phyloP scores from a whole-genome alignment of 2,888 invertebrate species.

The Erebia aethiops region DNA sequence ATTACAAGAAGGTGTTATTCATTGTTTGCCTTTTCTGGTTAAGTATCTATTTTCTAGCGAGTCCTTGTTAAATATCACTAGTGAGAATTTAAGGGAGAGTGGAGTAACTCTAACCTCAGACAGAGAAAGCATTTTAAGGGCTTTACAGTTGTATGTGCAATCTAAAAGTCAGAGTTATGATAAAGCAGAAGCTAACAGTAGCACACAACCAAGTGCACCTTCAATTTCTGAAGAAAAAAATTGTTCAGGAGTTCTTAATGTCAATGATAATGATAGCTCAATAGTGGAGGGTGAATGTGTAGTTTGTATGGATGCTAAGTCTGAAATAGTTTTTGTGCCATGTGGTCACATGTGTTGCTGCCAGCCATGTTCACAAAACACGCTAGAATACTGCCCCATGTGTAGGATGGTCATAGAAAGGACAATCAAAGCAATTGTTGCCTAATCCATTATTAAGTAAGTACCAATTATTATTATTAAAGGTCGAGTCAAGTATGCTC shows the following conservation, averaged over 20 bases:
- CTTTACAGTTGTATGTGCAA: slow-evolving; percentile 84
- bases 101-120: slow-evolving; percentile 83
- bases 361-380: slow-evolving; percentile 84
- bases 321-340: slow-evolving; percentile 90
- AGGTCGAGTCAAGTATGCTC: background rate
- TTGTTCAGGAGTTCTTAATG: slow-evolving; percentile 62
- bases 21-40: slow-evolving; percentile 89
- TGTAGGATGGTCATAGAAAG: slow-evolving; percentile 88
- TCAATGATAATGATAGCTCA: slow-evolving; percentile 54
- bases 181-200: slow-evolving; percentile 44
- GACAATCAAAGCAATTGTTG: slow-evolving; percentile 85
- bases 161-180: slow-evolving; percentile 58
- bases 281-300: slow-evolving; percentile 87
- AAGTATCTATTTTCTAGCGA: slow-evolving; percentile 81
- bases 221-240: slow-evolving; percentile 51
- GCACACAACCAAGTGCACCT: slow-evolving; percentile 57
- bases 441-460: slow-evolving; percentile 26
- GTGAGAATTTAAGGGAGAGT: slow-evolving; percentile 81
- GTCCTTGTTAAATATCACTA: slow-evolving; percentile 77
- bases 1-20: slow-evolving; percentile 87
- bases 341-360: slow-evolving; percentile 96
- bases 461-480: background rate
- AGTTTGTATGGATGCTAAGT: slow-evolving; percentile 89
- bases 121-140: slow-evolving; percentile 84
- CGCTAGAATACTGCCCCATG: slow-evolving; percentile 88